These are phyloP conservation scores for Nineta flava DNA, from an alignment of 2,888 invertebrate species.

Conservation along the genomic window DNA sequence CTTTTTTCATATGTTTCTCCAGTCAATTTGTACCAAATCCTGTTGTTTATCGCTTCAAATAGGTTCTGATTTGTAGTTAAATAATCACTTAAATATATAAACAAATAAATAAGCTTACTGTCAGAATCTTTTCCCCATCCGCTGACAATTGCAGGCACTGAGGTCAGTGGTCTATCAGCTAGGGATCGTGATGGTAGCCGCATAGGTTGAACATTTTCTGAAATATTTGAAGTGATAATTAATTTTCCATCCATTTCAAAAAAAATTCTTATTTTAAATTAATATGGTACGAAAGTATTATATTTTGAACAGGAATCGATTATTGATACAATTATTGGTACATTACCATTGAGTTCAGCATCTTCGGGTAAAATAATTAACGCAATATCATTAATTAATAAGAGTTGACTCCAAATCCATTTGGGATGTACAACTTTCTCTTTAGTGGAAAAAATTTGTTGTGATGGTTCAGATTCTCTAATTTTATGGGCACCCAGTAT, in stretches of 20 bases:
- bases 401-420: slow-evolving; percentile 1
- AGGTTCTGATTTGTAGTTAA: too few relatives aligned
- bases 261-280: too few relatives aligned
- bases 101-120: background rate
- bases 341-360: background rate
- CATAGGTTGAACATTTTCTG: background rate
- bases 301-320: too few relatives aligned
- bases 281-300: too few relatives aligned
- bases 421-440: slow-evolving; percentile 3
- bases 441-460: background rate
- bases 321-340: background rate
- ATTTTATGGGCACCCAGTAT: slow-evolving; percentile 4
- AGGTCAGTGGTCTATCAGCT: background rate
- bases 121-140: background rate
- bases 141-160: background rate
- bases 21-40: too few relatives aligned
- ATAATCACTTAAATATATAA: too few relatives aligned
- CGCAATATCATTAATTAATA: slow-evolving; percentile 3
- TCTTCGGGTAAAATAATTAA: background rate
- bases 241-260: too few relatives aligned
- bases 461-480: slow-evolving; percentile 1
- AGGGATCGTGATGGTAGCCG: background rate
- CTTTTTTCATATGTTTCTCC: too few relatives aligned
- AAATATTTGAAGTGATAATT: background rate
- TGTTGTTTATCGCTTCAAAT: too few relatives aligned